Evolutionary conservation across 2,888 invertebrate genomes (phyloP).

Genomic region (Eucriotettix oculatus): DNA sequence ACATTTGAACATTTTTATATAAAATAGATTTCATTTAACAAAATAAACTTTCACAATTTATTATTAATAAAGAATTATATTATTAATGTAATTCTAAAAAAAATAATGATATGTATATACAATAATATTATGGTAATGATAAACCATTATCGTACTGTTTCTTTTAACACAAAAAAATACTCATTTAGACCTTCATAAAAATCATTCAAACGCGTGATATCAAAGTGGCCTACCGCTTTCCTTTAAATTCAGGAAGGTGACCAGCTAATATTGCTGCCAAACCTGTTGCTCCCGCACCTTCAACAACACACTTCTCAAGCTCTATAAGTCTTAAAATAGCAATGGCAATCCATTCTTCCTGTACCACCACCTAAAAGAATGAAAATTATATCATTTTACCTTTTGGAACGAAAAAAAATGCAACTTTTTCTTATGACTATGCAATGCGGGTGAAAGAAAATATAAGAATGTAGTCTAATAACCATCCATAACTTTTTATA

Average conservation of each 20-base stretch:
- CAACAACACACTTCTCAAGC: slow-evolving; percentile 76
- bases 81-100: too few species aligned
- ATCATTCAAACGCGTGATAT: too few species aligned
- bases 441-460: too few species aligned
- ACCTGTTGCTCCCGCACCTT: slow-evolving; percentile 77
- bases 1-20: neutral
- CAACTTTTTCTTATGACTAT: neutral
- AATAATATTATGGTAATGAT: too few species aligned
- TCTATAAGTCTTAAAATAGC: slow-evolving; percentile 65
- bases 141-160: too few species aligned
- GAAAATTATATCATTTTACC: neutral
- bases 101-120: too few species aligned
- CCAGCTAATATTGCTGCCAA: slow-evolving; percentile 73
- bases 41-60: too few species aligned
- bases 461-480: too few species aligned
- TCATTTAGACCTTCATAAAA: too few species aligned
- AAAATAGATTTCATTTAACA: neutral
- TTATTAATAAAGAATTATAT: too few species aligned
- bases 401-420: neutral
- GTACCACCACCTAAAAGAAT: slow-evolving; percentile 45
- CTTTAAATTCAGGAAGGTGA: slow-evolving; percentile 58
- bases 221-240: slow-evolving; percentile 45
- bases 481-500: too few species aligned
- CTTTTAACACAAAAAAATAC: too few species aligned
- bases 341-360: slow-evolving; percentile 69